A percentile compares a stretch with the other conserved stretches of the same genome.
Conservation (phyloP, 1,140 invertebrate genomes). For the Ruditapes philippinarum region DNA sequence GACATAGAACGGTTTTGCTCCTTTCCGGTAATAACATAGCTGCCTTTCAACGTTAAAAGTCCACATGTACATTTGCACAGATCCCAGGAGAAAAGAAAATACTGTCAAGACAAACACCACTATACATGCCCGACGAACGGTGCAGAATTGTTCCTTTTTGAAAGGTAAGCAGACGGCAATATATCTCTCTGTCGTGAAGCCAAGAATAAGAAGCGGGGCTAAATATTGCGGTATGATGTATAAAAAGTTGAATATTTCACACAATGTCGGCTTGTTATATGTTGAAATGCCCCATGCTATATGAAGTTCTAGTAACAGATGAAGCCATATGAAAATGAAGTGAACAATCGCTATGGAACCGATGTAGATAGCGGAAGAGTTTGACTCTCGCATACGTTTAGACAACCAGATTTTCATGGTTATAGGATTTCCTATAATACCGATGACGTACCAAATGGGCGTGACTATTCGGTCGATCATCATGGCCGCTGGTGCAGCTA, state of each 20-base stretch:
- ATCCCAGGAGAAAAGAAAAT: slow-evolving; percentile 73
- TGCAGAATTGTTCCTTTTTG: slow-evolving; percentile 86
- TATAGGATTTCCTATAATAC: slow-evolving; percentile 83
- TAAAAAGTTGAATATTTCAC: slow-evolving; percentile 80
- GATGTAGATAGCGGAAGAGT: slow-evolving; percentile 85
- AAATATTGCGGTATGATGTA: slow-evolving; percentile 83
- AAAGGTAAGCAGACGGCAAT: slow-evolving; percentile 98
- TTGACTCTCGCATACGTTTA: slow-evolving; percentile 80
- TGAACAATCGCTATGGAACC: slow-evolving; percentile 84
- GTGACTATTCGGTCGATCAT: slow-evolving; percentile 77
- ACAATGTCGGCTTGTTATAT: slow-evolving; percentile 76
- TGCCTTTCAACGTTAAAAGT: slow-evolving; percentile 65
- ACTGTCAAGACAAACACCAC: slow-evolving; percentile 68
- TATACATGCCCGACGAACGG: slow-evolving; percentile 73
- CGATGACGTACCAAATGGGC: slow-evolving; percentile 84
- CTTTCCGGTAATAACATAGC: slow-evolving; percentile 32
- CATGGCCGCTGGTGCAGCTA: slow-evolving; percentile 71
- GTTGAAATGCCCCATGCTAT: slow-evolving; percentile 78
- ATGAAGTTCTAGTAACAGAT: slow-evolving; percentile 79
- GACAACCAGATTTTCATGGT: slow-evolving; percentile 83
- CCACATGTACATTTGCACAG: slow-evolving; percentile 83
- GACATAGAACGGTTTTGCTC: slow-evolving; percentile 71
- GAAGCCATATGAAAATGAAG: slow-evolving; percentile 81
- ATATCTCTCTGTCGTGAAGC: slow-evolving; percentile 97
- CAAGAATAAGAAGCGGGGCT: slow-evolving; percentile 86